phyloP scores from a whole-genome alignment of 2,113 vertebrate species.

The Anolis sagrei region DNA sequence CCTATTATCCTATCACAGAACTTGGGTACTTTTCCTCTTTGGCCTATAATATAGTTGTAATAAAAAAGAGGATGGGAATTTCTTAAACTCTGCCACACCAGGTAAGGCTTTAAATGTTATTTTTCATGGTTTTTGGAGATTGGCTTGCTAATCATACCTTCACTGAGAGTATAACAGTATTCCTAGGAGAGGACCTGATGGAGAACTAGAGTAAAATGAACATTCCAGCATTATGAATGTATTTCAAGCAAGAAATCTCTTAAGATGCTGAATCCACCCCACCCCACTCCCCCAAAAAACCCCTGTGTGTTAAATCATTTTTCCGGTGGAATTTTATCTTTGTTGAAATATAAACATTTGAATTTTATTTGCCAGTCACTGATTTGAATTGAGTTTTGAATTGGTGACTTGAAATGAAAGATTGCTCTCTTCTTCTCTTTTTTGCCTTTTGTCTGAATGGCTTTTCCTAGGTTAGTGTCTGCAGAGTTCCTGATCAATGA shows the following conservation, averaged over 20 bases:
- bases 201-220: neutral
- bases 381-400: neutral
- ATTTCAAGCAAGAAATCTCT: slow-evolving; percentile 8
- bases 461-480: neutral
- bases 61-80: too few species aligned
- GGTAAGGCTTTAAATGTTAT: slow-evolving; percentile 38
- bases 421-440: neutral
- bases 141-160: neutral
- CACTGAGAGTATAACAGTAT: neutral
- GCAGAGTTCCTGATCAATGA: neutral
- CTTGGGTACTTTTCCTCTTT: too few species aligned
- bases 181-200: neutral
- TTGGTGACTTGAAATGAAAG: neutral
- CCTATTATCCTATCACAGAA: neutral
- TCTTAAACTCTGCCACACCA: slow-evolving; percentile 5
- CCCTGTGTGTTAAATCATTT: neutral
- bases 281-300: neutral
- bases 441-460: neutral
- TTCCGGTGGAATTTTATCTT: neutral
- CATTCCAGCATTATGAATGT: neutral
- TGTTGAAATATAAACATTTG: neutral
- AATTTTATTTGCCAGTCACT: neutral
- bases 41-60: too few species aligned
- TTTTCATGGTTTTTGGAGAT: slow-evolving; percentile 10
- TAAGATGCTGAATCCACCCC: neutral